Conservation (phyloP, 2,797 vertebrate genomes). For the Sparus aurata region DNA sequence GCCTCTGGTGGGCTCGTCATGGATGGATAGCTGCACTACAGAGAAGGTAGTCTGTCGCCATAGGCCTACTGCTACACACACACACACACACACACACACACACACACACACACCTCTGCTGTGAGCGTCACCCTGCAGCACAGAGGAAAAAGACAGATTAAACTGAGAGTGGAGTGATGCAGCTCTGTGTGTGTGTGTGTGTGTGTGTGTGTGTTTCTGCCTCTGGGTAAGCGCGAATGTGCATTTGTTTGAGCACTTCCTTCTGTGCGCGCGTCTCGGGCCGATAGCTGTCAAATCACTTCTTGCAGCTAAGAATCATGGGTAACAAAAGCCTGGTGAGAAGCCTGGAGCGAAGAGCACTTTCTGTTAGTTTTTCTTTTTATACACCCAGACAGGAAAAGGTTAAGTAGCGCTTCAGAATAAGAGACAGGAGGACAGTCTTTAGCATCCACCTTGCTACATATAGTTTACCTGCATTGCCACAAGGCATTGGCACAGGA, state of each 20-base stretch:
- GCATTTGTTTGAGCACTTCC: conserved; percentile 32
- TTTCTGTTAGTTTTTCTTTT: conserved; percentile 47
- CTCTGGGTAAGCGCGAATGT: conserved; percentile 46
- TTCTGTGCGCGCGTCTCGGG: conserved; percentile 38
- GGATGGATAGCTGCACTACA: conserved; percentile 60
- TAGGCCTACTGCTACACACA: conserved; percentile 10
- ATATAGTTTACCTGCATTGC: neutral
- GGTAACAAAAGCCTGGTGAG: conserved; percentile 66
- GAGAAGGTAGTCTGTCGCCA: conserved; percentile 52
- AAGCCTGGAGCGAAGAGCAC: conserved; percentile 37
- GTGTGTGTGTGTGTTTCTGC: conserved; percentile 34
- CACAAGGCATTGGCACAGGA: neutral
- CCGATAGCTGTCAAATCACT: conserved; percentile 60
- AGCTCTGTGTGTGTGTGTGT: conserved; percentile 33
- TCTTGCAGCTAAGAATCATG: conserved; percentile 63
- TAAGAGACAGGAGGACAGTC: conserved; percentile 27
- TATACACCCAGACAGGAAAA: conserved; percentile 46
- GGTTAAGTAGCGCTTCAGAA: conserved; percentile 56
- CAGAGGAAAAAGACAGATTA: conserved; percentile 64
- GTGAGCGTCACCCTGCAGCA: conserved; percentile 49
- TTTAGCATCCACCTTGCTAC: neutral
- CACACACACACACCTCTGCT: conserved; percentile 28
- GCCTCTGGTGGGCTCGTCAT: conserved; percentile 64
- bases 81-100: conserved; percentile 31
- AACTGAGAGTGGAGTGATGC: conserved; percentile 48